phyloP scores from a whole-genome alignment of 2,888 invertebrate genomes.

The Meghimatium bilineatum region DNA sequence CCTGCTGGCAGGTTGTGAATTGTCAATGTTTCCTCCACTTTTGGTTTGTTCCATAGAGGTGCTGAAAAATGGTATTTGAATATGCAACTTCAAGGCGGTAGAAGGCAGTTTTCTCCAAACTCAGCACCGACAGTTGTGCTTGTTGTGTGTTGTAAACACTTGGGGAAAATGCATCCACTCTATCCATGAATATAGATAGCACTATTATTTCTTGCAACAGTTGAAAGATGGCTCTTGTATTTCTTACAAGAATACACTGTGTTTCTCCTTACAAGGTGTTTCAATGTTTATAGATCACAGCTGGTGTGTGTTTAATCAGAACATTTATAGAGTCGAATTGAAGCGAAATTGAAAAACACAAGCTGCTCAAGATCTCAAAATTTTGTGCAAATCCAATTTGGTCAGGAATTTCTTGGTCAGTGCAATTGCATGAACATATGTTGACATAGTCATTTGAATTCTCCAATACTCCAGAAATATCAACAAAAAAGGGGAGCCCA shows the following conservation, averaged over 20 bases:
- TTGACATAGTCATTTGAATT: too few relatives aligned
- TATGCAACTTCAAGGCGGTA: slow-evolving; percentile 13
- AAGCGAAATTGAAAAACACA: not conserved
- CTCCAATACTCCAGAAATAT: too few relatives aligned
- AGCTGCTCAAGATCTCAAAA: not conserved
- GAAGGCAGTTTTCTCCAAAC: slow-evolving; percentile 15
- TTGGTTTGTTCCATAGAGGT: slow-evolving; percentile 39
- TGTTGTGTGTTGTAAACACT: not conserved
- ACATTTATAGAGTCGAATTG: too few relatives aligned
- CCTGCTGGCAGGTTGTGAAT: slow-evolving; percentile 42
- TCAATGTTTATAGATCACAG: too few relatives aligned
- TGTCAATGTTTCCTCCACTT: slow-evolving; percentile 33
- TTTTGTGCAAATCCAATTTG: not conserved
- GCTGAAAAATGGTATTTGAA: slow-evolving; percentile 38
- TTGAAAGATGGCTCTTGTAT: not conserved
- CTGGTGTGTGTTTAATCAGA: too few relatives aligned
- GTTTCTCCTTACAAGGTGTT: too few relatives aligned
- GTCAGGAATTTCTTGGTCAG: too few relatives aligned
- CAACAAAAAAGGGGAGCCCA: too few relatives aligned
- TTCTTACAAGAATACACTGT: too few relatives aligned
- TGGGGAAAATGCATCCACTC: not conserved
- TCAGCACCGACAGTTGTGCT: not conserved
- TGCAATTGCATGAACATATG: too few relatives aligned
- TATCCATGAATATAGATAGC: not conserved
- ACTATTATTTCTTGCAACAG: not conserved